Base-by-base conservation (phyloP, 2,113 vertebrate species). In the Microcebus griseorufus region DNA sequence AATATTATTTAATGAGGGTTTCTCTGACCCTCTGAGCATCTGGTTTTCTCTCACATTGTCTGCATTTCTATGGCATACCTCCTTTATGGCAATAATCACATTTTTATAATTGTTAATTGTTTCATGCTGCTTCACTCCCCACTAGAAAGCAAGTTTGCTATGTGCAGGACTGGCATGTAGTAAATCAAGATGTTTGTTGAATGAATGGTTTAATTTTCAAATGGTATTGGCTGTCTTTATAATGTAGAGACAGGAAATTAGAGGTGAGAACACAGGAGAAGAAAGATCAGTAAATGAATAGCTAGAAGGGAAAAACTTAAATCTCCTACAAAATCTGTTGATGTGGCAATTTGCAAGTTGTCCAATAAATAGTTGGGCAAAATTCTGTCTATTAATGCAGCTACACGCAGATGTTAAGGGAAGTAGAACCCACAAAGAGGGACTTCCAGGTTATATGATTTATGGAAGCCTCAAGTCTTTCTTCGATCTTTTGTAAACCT, bases 301-400 rank as follows among this genome's bases (percentile, higher is more conserved):
- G 58, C 80, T 92, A 5, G 27, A 85, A 96, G 53, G 70, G 32
- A 87, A 94, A 88, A 60, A 55, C 48, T 85, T 51, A 88, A 87
- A 72, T 95, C 80, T 72, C 39, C 53, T 80, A 32, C 34, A 92
- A 65, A 96, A 91, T 93, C 51, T 96, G 92, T 97, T 93, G 94
- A 97, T 82, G 42, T 37, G 64, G 96, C 95, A 92, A 34, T 94
- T 96, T 92, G 29, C 84, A 94, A 94, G 90, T 90, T 94, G 84
- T 94, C 53, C 37, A n/a, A 4, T 51, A 96, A 96, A 95, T 51
- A 93, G 70, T 85, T 90, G 29, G 27, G 72, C 67, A 88, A 81
- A 88, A 95, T 80, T 90, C 55, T 88, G 48, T 79, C 53, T 81
- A 76, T 51, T 53, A 95, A 42, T 60, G 29, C 20, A 76, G 58